A percentile compares a stretch with the other conserved stretches of the same genome.
Conservation (phyloP, 2,888 invertebrate genomes). For the Thera britannica region DNA sequence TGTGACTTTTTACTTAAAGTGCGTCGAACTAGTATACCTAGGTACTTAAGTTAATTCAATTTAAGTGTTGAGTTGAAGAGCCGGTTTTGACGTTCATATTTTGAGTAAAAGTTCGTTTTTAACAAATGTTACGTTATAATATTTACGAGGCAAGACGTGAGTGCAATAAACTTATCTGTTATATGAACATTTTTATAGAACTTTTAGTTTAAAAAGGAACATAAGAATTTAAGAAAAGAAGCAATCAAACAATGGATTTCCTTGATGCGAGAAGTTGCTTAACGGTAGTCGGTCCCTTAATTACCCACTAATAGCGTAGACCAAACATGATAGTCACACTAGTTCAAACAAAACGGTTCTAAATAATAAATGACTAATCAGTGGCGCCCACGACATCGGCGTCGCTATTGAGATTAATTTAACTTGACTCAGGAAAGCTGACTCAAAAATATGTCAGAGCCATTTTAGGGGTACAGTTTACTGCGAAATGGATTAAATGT, state of each 20-base stretch:
- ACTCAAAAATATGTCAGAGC: constrained; percentile 49
- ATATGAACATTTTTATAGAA: too few relatives aligned
- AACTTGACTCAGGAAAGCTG: constrained; percentile 62
- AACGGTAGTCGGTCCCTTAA: background rate
- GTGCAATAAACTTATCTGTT: too few relatives aligned
- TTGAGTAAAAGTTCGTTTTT: constrained; percentile 7
- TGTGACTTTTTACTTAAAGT: constrained; percentile 21
- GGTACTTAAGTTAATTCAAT: constrained; percentile 5
- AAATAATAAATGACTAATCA: constrained; percentile 56
- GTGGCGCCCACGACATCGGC: constrained; percentile 50
- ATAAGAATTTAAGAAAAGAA: too few relatives aligned
- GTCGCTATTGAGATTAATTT: constrained; percentile 59
- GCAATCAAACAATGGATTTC: too few relatives aligned
- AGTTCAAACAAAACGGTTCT: constrained; percentile 22
- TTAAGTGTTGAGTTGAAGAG: constrained; percentile 14
- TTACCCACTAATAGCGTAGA: background rate
- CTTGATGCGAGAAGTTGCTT: background rate
- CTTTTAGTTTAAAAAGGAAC: too few relatives aligned
- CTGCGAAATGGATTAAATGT: constrained; percentile 17
- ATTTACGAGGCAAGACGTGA: background rate
- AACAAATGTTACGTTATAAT: background rate
- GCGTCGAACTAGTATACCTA: constrained; percentile 2
- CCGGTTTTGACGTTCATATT: constrained; percentile 19
- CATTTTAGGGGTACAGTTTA: constrained; percentile 24
- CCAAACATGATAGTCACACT: constrained; percentile 20